phyloP scores from a whole-genome alignment of 1,140 invertebrate genomes.

The Apis cerana region DNA sequence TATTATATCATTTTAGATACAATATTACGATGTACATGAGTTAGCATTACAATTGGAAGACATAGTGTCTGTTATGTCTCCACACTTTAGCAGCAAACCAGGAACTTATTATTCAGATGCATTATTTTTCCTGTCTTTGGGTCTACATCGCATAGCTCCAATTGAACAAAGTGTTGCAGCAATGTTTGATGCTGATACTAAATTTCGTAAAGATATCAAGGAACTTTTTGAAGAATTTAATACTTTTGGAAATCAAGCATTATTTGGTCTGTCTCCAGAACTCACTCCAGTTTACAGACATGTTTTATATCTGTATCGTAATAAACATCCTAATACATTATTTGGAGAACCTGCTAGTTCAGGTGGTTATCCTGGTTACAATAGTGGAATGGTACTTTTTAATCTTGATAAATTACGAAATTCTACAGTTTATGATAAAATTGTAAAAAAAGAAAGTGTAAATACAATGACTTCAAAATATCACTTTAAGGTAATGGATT shows the following conservation, averaged over 20 bases:
- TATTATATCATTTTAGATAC: slow-evolving; percentile 79
- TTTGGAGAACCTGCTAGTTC: slow-evolving; percentile 83
- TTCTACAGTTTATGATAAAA: slow-evolving; percentile 83
- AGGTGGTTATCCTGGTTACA: slow-evolving; percentile 88
- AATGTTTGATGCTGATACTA: slow-evolving; percentile 91
- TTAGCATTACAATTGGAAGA: slow-evolving; percentile 84
- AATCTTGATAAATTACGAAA: slow-evolving; percentile 86
- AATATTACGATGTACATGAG: slow-evolving; percentile 84
- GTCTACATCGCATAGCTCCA: slow-evolving; percentile 87
- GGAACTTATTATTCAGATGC: slow-evolving; percentile 92
- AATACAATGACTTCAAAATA: slow-evolving; percentile 86
- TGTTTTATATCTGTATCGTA: slow-evolving; percentile 87
- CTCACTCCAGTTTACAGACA: slow-evolving; percentile 91
- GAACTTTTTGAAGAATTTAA: slow-evolving; percentile 87
- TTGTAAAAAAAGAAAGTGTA: slow-evolving; percentile 83
- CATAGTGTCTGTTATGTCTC: slow-evolving; percentile 87
- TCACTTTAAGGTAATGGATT: slow-evolving; percentile 81
- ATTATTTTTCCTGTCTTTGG: slow-evolving; percentile 91
- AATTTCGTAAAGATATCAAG: slow-evolving; percentile 87
- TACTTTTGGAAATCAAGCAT: slow-evolving; percentile 81
- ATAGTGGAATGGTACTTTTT: slow-evolving; percentile 90
- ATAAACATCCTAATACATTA: slow-evolving; percentile 83
- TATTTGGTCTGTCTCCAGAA: slow-evolving; percentile 90
- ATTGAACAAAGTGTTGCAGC: slow-evolving; percentile 84
- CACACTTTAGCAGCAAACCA: slow-evolving; percentile 89